Conservation (phyloP, 2,888 invertebrate species). For the Pammene fasciana region DNA sequence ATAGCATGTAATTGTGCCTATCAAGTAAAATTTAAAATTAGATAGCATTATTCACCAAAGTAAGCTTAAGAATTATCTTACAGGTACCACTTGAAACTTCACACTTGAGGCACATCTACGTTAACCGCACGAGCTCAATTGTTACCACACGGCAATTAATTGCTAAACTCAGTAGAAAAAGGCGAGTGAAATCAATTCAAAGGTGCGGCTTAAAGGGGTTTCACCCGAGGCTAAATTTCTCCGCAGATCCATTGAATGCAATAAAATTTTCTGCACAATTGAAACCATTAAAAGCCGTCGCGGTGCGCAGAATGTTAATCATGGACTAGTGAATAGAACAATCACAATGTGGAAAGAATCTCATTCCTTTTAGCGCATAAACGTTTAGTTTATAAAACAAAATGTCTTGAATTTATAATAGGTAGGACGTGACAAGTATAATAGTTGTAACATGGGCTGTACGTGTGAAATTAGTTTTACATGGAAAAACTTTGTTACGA, state of each 20-base stretch:
- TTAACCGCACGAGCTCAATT: slow-evolving; percentile 1
- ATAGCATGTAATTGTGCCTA: no score
- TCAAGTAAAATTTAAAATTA: no score
- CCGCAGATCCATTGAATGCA: slow-evolving; percentile 74
- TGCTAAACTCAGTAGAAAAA: slow-evolving; percentile 28
- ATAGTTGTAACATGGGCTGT: no score
- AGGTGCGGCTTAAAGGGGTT: slow-evolving; percentile 63
- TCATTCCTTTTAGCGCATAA: slow-evolving; percentile 49
- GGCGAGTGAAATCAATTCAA: slow-evolving; percentile 57
- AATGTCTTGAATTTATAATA: slow-evolving; percentile 7
- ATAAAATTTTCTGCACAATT: slow-evolving; percentile 82
- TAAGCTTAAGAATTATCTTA: no score
- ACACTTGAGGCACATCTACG: not conserved
- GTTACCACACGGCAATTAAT: slow-evolving; percentile 27
- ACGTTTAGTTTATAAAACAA: slow-evolving; percentile 20
- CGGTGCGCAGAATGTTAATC: slow-evolving; percentile 77
- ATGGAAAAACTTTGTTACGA: no score
- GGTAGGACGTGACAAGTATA: not conserved
- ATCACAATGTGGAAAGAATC: slow-evolving; percentile 69
- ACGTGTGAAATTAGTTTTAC: no score
- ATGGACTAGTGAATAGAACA: slow-evolving; percentile 75
- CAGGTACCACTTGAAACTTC: no score
- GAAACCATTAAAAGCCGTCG: slow-evolving; percentile 77
- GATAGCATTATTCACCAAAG: no score
- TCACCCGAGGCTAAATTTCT: slow-evolving; percentile 61